Base-by-base conservation (phyloP, 2,888 invertebrate species). In the Tyria jacobaeae region DNA sequence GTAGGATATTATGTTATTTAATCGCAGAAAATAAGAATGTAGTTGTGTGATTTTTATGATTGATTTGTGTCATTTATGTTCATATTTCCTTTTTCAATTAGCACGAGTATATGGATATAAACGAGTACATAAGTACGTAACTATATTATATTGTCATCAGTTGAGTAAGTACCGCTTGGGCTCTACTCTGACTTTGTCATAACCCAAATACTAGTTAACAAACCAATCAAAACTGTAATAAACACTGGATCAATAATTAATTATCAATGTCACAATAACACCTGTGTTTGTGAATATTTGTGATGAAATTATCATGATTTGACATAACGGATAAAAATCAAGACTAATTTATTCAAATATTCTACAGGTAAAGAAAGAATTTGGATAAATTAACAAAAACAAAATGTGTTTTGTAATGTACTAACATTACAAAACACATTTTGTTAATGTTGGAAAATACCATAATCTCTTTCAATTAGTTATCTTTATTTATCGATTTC, bases 401-500 rank as follows among this genome's bases (percentile, higher is more conserved):
- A n/a, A n/a, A n/a, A n/a, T n/a, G n/a, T n/a, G n/a, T n/a, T n/a
- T n/a, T n/a, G n/a, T n/a, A n/a, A n/a, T 17, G 17, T 41, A 41
- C 7, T 41, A 17, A 51, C 9, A 17, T 2, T n/a, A n/a, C 39
- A 25, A 4, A 53, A 35, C 25, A 9, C 17, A 51, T 15, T 0
- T 14, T 21, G 25, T 15, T 37, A 39, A 53, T 34, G 25, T 37
- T 48, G 35, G 27, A 50, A 37, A 48, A 47, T 25, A 53, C 41
- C 15, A 21, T 39, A 54, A 49, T 60, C 53, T 24, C 9, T 15
- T 58, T 9, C 24, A 58, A 31, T n/a, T 6, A 34, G 27, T 21
- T 58, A 59, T 35, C 47, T 47, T 14, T 57, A 49, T 49, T 49
- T 57, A 49, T 56, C 39, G 10, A 50, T 4, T 2, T 31, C n/a